phyloP scores from a whole-genome alignment of 2,113 vertebrate genomes.

The Nothoprocta pentlandii region DNA sequence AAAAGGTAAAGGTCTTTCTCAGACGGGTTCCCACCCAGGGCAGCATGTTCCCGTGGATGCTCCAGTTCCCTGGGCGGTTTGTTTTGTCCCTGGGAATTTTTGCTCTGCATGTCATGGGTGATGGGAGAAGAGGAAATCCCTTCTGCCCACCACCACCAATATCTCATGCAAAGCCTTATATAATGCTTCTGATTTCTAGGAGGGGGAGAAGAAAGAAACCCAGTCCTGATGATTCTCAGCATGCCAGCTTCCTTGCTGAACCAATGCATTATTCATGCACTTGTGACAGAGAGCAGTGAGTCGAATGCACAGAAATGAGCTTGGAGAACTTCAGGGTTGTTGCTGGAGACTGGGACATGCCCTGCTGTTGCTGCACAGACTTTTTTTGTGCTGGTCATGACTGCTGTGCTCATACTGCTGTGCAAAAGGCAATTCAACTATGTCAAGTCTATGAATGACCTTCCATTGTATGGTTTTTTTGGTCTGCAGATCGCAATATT shows the following conservation, averaged over 20 bases:
- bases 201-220: slow-evolving; percentile 18
- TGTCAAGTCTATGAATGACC: not conserved
- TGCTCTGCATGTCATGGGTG: fast-evolving
- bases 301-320: slow-evolving; percentile 24
- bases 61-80: not conserved
- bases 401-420: not conserved
- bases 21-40: not conserved
- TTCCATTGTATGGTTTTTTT: not conserved
- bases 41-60: not conserved
- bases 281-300: not conserved
- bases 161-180: not conserved
- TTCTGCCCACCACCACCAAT: not conserved
- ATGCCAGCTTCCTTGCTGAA: not conserved
- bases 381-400: not conserved
- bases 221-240: not conserved
- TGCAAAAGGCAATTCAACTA: not conserved
- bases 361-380: not conserved
- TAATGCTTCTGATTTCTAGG: not conserved
- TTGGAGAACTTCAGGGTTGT: not conserved
- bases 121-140: not conserved
- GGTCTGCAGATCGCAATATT: not conserved
- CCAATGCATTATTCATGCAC: slow-evolving; percentile 40
- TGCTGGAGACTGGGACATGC: not conserved
- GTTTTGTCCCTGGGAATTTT: not conserved
- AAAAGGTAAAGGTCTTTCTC: not conserved